A percentile compares a stretch with the other conserved stretches of the same genome.
phyloP scores from a whole-genome alignment of 2,113 vertebrate genomes.

The Narcine bancroftii region DNA sequence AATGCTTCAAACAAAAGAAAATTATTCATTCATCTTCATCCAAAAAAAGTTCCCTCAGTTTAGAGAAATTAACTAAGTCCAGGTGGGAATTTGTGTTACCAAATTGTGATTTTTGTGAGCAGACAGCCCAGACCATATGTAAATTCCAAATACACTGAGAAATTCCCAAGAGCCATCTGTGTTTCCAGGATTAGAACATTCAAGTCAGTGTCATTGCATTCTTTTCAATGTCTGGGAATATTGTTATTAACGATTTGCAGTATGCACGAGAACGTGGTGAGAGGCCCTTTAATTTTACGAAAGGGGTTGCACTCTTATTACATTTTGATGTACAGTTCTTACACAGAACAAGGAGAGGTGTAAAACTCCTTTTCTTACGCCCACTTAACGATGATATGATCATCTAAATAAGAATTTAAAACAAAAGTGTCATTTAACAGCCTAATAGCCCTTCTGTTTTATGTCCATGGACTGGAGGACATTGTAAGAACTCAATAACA shows the following conservation, averaged over 20 bases:
- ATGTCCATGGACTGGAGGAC: neutral
- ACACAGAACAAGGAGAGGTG: neutral
- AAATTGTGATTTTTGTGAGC: no score
- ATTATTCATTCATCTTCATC: neutral
- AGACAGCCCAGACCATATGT: neutral
- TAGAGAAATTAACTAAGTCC: neutral
- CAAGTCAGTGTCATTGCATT: neutral
- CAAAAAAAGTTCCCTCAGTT: neutral
- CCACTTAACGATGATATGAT: neutral
- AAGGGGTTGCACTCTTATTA: neutral
- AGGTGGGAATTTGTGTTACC: neutral
- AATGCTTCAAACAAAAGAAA: neutral
- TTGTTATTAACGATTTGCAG: neutral
- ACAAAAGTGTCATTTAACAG: neutral
- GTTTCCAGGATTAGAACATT: neutral
- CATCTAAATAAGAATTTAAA: neutral
- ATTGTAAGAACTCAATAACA: no score
- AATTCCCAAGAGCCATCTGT: neutral
- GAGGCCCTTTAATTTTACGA: neutral
- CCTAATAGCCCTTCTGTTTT: neutral
- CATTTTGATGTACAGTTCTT: neutral
- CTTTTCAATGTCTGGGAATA: neutral
- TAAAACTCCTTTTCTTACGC: neutral
- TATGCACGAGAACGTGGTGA: neutral
- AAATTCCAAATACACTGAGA: neutral